Base-by-base conservation (phyloP, 2,888 invertebrate genomes). In the Dendrolimus houi region DNA sequence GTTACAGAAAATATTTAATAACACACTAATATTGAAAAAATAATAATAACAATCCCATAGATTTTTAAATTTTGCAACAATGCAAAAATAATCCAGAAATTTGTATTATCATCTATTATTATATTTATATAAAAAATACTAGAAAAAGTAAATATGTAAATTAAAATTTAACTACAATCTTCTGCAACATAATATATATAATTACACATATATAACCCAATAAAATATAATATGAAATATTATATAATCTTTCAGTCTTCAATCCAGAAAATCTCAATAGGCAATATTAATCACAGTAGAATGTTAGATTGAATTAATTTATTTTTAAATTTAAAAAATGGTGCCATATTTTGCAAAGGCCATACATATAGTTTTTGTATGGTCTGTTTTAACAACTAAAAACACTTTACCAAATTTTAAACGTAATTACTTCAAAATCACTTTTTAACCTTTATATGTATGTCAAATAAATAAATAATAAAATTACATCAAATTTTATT, bases 261-360 rank as follows among this genome's bases (percentile, higher is more conserved):
- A 68, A 78, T 81, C 83, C 85, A 86, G 81, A 88, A 74, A 88
- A 88, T 87, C 87, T 88, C 87, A 87, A 85, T 78, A 83, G 85
- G 85, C 85, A 83, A 81, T 77, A 74, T 73, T 73, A 75, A 87
- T 88, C 88, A 88, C 88, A 88, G 87, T 79, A 74, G 63, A 73
- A 75, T 72, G 72, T 69, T 75, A 75, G 74, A 78, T 78, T 72
- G 72, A 71, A 75, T 47, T 47, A 47, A 47, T 29, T 29, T 29
- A 29, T 29, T 29, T 47, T 47, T 47, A 10, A 70, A 67, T 73
- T 72, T 71, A 60, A 69, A 73, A 64, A 62, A 72, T 71, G 77
- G 84, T 85, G 84, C 84, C 84, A 70, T 74, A 69, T 72, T 66
- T 71, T 72, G 69, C 72, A 71, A 69, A 72, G 73, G 73, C 76